phyloP scores from a whole-genome alignment of 2,888 invertebrate species.

The Cheilosia vulpina region DNA sequence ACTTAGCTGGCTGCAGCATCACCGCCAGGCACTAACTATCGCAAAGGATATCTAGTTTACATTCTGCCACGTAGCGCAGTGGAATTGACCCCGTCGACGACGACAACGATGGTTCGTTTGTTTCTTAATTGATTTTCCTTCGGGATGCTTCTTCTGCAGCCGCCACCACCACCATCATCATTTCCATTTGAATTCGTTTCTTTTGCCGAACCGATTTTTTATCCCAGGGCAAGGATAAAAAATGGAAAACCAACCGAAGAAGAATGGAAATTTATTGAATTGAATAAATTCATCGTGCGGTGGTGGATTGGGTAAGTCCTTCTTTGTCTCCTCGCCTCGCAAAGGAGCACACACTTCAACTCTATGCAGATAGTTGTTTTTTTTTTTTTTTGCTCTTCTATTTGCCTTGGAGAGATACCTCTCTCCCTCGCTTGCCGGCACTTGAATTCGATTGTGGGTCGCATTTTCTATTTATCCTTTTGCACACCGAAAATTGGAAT shows the following conservation, averaged over 20 bases:
- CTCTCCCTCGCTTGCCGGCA: constrained; percentile 18
- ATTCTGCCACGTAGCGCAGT: not conserved
- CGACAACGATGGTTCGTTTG: constrained; percentile 66
- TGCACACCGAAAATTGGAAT: constrained; percentile 66
- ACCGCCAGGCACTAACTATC: constrained; percentile 61
- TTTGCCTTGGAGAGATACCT: constrained; percentile 53
- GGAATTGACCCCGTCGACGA: constrained; percentile 22
- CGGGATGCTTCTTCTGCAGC: constrained; percentile 39
- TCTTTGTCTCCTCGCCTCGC: constrained; percentile 49
- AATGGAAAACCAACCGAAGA: constrained; percentile 64
- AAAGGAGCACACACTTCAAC: constrained; percentile 41
- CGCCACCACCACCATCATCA: constrained; percentile 45
- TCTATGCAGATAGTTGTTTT: constrained; percentile 59
- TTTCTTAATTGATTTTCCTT: constrained; percentile 75
- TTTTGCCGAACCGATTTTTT: constrained; percentile 32
- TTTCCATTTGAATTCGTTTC: constrained; percentile 66
- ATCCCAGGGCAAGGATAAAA: constrained; percentile 52
- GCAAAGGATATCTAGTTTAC: constrained; percentile 42
- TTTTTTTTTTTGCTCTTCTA: constrained; percentile 1
- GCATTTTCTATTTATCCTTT: constrained; percentile 59
- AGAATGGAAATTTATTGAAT: constrained; percentile 74
- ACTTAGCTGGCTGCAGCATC: constrained; percentile 42
- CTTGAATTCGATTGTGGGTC: constrained; percentile 69
- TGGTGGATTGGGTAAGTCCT: constrained; percentile 47
- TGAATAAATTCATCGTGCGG: constrained; percentile 74